Conservation (phyloP, 2,113 vertebrate species). For the Oceanites oceanicus region DNA sequence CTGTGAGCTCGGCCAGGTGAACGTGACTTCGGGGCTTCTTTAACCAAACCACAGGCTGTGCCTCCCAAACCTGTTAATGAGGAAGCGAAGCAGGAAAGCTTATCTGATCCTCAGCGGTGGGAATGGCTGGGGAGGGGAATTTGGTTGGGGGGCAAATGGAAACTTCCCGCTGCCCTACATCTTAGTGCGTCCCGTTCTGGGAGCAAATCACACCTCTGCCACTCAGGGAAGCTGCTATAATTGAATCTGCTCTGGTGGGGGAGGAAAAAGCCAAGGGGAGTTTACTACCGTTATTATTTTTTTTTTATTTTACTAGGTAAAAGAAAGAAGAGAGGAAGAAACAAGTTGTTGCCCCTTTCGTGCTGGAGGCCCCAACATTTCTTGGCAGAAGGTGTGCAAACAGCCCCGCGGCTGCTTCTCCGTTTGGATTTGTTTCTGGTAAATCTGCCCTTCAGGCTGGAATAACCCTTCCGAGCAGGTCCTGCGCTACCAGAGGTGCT, state of each 20-base stretch:
- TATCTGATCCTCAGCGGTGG: not conserved
- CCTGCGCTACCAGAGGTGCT: not conserved
- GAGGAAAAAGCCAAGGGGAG: not conserved
- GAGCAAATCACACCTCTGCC: not conserved
- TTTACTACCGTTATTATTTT: not conserved
- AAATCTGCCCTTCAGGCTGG: constrained; percentile 16
- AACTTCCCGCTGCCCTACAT: not conserved
- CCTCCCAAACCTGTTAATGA: not conserved
- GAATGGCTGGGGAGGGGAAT: not conserved
- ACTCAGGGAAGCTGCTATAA: not conserved
- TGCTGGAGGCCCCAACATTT: not conserved
- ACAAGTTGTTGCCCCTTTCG: not conserved
- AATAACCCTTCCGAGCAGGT: not conserved
- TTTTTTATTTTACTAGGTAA: constrained; percentile 11
- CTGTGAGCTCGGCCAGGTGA: not conserved
- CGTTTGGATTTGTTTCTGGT: not conserved
- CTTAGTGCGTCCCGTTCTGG: not conserved
- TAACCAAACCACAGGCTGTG: not conserved
- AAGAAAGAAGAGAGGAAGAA: not conserved
- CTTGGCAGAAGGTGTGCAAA: not conserved
- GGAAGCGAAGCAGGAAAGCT: not conserved
- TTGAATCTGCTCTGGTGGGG: not conserved
- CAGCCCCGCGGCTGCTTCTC: not conserved
- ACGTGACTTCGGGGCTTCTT: not conserved
- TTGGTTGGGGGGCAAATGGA: not conserved